phyloP scores from a whole-genome alignment of 2,797 vertebrate genomes.

The Emydoidea blandingii region DNA sequence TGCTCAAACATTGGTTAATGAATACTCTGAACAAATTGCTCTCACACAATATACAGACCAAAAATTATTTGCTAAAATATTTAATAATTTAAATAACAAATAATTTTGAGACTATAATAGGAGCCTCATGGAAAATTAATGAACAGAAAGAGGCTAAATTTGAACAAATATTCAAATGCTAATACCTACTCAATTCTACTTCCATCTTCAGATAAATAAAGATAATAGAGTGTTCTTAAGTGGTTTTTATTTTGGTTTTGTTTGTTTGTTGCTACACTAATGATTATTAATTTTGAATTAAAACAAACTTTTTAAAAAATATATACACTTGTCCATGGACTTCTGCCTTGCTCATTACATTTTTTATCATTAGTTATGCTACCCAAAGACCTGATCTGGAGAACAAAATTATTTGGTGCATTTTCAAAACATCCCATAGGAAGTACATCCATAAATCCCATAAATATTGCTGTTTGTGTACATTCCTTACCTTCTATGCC shows the following conservation, averaged over 20 bases:
- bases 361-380: background rate
- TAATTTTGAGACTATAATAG: slow-evolving; percentile 8
- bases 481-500: background rate
- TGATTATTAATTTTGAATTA: background rate
- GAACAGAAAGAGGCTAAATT: slow-evolving; percentile 16
- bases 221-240: background rate
- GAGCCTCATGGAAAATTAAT: slow-evolving; percentile 32
- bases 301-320: background rate
- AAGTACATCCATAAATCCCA: background rate
- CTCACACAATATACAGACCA: background rate
- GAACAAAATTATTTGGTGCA: background rate
- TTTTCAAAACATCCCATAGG: background rate
- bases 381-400: background rate
- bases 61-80: slow-evolving; percentile 42
- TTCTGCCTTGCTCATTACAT: background rate
- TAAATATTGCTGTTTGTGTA: background rate
- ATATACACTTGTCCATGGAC: background rate
- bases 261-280: background rate
- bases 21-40: slow-evolving; percentile 24
- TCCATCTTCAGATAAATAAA: background rate
- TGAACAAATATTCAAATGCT: background rate
- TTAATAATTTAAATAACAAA: slow-evolving; percentile 29
- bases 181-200: background rate
- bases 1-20: background rate
- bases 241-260: background rate